Evolutionary conservation across 2,797 vertebrate species (phyloP).

Genomic region (Hirundo rustica): DNA sequence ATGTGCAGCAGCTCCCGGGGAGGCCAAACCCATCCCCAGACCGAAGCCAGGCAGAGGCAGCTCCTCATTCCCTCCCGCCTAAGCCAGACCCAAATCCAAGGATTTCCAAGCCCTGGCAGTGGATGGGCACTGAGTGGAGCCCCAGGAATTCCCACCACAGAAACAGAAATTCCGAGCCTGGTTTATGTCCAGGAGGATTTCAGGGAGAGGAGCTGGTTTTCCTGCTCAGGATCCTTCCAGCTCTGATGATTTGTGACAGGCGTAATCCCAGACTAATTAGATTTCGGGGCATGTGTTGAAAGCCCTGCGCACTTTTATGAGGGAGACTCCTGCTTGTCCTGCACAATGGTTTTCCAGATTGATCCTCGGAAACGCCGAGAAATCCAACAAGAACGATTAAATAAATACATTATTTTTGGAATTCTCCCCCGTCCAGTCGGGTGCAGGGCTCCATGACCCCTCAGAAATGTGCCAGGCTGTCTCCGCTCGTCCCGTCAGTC

Average conservation of each 20-base stretch:
- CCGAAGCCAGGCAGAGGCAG: neutral
- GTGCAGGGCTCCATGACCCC: neutral
- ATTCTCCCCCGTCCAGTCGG: neutral
- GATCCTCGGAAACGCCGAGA: slow-evolving; percentile 34
- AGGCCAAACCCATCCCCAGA: neutral
- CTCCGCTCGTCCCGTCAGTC: slow-evolving; percentile 21
- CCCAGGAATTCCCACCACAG: rapidly evolving
- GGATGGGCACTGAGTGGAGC: neutral
- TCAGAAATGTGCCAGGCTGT: slow-evolving; percentile 36
- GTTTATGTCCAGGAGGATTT: neutral
- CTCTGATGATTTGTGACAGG: slow-evolving; percentile 35
- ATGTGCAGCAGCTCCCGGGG: neutral
- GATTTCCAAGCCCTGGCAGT: neutral
- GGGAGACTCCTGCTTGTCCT: slow-evolving; percentile 18
- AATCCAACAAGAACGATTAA: neutral
- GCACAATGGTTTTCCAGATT: slow-evolving; percentile 55
- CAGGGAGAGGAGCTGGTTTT: neutral
- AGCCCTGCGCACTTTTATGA: neutral
- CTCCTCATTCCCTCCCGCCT: neutral
- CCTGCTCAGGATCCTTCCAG: neutral
- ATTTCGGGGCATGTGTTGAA: slow-evolving; percentile 45
- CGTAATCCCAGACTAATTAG: slow-evolving; percentile 68
- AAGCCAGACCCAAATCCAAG: neutral
- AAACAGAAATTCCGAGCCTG: neutral
- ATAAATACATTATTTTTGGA: neutral